These are phyloP conservation scores for Hydropsyche betteni DNA, from an alignment of 2,888 invertebrate species.

Conservation along the genomic window DNA sequence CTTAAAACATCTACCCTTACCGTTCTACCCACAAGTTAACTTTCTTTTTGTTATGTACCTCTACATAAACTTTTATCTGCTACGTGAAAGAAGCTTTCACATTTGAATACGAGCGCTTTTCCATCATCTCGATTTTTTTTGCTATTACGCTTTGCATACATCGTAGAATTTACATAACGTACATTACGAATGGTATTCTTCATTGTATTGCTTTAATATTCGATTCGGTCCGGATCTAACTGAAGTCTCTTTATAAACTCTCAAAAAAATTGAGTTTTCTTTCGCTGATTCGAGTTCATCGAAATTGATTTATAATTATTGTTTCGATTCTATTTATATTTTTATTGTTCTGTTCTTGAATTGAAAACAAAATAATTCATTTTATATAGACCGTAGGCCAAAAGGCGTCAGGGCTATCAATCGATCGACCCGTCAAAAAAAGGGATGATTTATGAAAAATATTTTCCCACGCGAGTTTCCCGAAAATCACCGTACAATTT, in stretches of 20 bases:
- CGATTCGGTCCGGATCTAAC: neutral
- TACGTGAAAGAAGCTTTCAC: slow-evolving; percentile 13
- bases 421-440: slow-evolving; percentile 16
- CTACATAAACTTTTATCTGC: slow-evolving; percentile 21
- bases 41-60: slow-evolving; percentile 18
- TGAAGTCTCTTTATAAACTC: too few species aligned
- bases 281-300: too few species aligned
- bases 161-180: slow-evolving; percentile 11
- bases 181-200: neutral
- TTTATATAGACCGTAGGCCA: neutral
- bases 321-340: too few species aligned
- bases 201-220: neutral
- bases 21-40: neutral
- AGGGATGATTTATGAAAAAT: slow-evolving; percentile 19
- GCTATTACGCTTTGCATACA: neutral
- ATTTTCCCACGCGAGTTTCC: slow-evolving; percentile 14
- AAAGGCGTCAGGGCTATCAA: slow-evolving; percentile 17
- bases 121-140: slow-evolving; percentile 18
- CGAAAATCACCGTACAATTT: slow-evolving; percentile 1
- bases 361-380: too few species aligned
- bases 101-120: slow-evolving; percentile 16
- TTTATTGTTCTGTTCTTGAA: too few species aligned
- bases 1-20: slow-evolving; percentile 25
- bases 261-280: neutral
- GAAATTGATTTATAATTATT: too few species aligned